These are phyloP conservation scores for Drosophila kokeensis DNA, from an alignment of 2,888 invertebrate genomes.

Conservation along the genomic window DNA sequence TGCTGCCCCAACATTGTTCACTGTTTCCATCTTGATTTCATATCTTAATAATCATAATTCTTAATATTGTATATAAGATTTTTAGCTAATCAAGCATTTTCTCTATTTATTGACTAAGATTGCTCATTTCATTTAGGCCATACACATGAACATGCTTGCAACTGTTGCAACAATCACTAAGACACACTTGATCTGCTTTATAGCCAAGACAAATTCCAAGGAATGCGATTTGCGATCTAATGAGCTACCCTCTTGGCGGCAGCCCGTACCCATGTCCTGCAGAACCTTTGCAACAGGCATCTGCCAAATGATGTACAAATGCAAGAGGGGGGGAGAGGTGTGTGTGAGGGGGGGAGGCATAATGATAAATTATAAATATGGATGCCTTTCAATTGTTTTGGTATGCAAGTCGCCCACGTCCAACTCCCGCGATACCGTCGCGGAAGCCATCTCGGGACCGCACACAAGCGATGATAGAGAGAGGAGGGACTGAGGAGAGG, in stretches of 20 bases:
- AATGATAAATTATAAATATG: constrained; percentile 23
- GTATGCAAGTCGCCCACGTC: constrained; percentile 12
- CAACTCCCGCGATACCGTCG: background rate
- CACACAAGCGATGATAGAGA: constrained; percentile 13
- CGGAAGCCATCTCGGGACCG: constrained; percentile 6
- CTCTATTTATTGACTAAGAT: no score
- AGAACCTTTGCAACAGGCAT: background rate
- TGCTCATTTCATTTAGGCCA: background rate
- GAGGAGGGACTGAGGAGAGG: background rate
- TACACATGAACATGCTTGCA: background rate
- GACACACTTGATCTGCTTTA: background rate
- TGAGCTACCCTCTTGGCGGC: constrained; percentile 9
- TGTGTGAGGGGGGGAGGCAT: background rate
- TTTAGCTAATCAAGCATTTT: no score
- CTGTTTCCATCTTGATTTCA: no score
- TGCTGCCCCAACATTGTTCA: no score
- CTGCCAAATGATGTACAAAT: background rate
- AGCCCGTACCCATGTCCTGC: constrained; percentile 26
- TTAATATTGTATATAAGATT: no score
- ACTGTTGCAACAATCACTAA: background rate
- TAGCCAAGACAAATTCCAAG: background rate
- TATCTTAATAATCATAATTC: no score
- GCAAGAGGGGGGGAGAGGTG: background rate
- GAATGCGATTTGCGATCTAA: background rate
- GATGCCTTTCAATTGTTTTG: constrained; percentile 8